Conservation (phyloP, 2,888 invertebrate species). For the Diaperis boleti region DNA sequence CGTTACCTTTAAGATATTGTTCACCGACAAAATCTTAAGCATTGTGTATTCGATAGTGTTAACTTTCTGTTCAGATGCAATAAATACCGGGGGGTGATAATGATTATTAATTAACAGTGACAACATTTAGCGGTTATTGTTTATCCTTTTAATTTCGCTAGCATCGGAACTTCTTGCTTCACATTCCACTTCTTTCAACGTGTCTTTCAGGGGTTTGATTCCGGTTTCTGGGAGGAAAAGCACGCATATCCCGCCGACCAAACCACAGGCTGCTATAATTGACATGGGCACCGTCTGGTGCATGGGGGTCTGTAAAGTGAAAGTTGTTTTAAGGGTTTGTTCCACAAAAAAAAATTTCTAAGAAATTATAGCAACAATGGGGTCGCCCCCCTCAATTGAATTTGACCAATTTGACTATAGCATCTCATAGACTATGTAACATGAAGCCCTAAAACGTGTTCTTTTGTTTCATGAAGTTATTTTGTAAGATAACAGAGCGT, state of each 20-base stretch:
- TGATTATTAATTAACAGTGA: neutral
- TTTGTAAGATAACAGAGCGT: too few species aligned
- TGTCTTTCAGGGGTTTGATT: slow-evolving; percentile 67
- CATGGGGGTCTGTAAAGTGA: slow-evolving; percentile 70
- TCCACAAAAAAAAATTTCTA: too few species aligned
- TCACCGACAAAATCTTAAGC: too few species aligned
- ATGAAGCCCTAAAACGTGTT: too few species aligned
- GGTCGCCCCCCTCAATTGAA: too few species aligned
- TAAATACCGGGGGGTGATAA: neutral
- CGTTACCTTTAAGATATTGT: neutral
- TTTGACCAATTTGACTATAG: too few species aligned
- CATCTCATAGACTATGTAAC: too few species aligned
- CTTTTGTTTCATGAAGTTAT: too few species aligned
- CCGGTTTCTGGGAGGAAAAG: slow-evolving; percentile 83
- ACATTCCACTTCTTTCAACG: slow-evolving; percentile 53
- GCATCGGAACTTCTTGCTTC: slow-evolving; percentile 29
- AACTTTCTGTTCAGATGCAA: neutral
- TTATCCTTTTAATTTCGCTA: slow-evolving; percentile 46
- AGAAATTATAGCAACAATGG: too few species aligned
- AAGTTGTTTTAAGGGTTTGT: too few species aligned
- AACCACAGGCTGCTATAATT: slow-evolving; percentile 76
- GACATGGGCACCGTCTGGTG: slow-evolving; percentile 79
- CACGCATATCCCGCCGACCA: slow-evolving; percentile 79
- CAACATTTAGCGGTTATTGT: slow-evolving; percentile 47
- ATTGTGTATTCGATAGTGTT: neutral